A percentile compares a stretch with the other conserved stretches of the same genome.
These are phyloP conservation scores for Salmo trutta DNA, from an alignment of 2,797 vertebrate species.

Conservation along the genomic window DNA sequence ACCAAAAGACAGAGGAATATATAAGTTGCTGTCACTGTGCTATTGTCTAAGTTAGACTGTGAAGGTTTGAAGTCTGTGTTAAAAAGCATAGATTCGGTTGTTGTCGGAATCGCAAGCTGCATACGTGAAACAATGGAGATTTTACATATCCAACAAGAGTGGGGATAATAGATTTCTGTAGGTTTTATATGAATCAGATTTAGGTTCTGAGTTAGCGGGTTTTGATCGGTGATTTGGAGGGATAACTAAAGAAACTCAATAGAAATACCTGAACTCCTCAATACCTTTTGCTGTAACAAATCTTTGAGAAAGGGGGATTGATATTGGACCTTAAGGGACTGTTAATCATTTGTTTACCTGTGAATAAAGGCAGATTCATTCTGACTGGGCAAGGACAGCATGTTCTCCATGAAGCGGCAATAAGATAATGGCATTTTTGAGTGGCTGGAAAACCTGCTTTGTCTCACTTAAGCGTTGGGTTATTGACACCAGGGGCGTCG, in stretches of 20 bases:
- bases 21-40: slow-evolving; percentile 14
- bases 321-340: slow-evolving; percentile 33
- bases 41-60: slow-evolving; percentile 23
- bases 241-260: slow-evolving; percentile 4
- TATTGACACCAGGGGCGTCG: slow-evolving; percentile 32
- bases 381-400: slow-evolving; percentile 45
- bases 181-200: not conserved
- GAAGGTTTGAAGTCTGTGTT: slow-evolving; percentile 7
- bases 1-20: slow-evolving; percentile 20
- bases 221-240: not conserved
- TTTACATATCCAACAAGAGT: slow-evolving; percentile 12
- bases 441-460: slow-evolving; percentile 60
- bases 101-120: slow-evolving; percentile 19
- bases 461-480: slow-evolving; percentile 47
- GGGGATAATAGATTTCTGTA: not conserved
- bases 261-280: not conserved
- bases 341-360: slow-evolving; percentile 56
- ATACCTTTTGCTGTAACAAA: slow-evolving; percentile 41
- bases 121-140: slow-evolving; percentile 15
- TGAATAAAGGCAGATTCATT: slow-evolving; percentile 41
- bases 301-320: slow-evolving; percentile 41
- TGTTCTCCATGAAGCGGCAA: slow-evolving; percentile 56
- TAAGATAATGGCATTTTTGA: slow-evolving; percentile 65
- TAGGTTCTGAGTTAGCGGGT: not conserved
- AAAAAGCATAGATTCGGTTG: slow-evolving; percentile 7